Base-by-base conservation (phyloP, 2,797 vertebrate genomes). In the Alosa sapidissima region DNA sequence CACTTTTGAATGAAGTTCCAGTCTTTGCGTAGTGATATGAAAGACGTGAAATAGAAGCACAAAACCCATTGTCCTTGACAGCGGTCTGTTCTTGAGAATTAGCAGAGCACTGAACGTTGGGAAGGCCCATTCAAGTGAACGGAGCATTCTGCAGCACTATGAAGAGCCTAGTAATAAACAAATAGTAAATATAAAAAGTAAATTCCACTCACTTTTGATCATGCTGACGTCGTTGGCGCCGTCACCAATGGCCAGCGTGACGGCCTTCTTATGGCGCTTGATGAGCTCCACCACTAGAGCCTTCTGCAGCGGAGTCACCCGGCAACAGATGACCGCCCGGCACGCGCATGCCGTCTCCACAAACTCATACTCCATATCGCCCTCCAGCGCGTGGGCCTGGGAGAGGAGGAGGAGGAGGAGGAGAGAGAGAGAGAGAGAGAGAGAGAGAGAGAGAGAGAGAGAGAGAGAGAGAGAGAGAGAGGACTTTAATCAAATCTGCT, bases 141-240 rank as follows among this genome's bases (percentile, higher is more conserved):
- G 28, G 28, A 28, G 28, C 28, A 28, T 28, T 28, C 28, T 28
- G 0, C 28, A 28, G 28, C 28, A 28, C 1, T 28, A 28, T 28
- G 28, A 28, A 28, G 28, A 28, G 28, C 28, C 28, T 0, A 0
- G 28, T 28, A 41, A 41, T 41, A 41, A 41, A 41, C 2, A 41
- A 41, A 41, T 41, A 41, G 41, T 41, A 41, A 41, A 41, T 41
- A 41, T 2, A 41, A 4, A 2, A 41, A 41, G 4, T 41, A 41
- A 41, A 41, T 41, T 41, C 28, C 14, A 91, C 97, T 96, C 92
- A 99, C 98, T 98, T 91, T 98, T 99, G 91, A 99, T 99, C 98
- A 99, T 99, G 97, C 98, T 97, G 92, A 99, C 95, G 0, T 99
- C 98, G 0, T 99, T 99, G 86, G 97, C 98, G 0, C 97, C 98